Base-by-base conservation (phyloP, 2,888 invertebrate species). In the Netelia fuscicornis region DNA sequence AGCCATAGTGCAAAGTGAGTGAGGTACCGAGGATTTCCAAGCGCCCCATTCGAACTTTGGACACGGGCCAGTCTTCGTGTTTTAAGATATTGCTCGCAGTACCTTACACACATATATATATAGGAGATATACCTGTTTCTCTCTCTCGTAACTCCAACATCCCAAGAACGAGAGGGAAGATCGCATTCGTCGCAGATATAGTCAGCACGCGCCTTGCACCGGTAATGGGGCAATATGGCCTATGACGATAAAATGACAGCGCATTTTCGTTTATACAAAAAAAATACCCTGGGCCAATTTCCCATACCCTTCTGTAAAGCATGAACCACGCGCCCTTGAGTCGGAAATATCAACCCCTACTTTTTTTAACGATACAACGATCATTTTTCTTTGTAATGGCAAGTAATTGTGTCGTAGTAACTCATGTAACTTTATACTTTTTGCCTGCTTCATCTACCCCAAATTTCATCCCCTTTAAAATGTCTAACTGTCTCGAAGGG, bases 41-140 rank as follows among this genome's bases (percentile, higher is more conserved):
- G 85, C 79, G 79, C 64, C 58, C 67, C 76, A 84, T 87, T 84
- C 79, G 80, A 88, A 89, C 88, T 87, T 91, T 91, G 91, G 92
- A 91, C 88, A 85, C 88, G 87, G 89, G 91, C 91, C 92, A 92
- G 92, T 90, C 89, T 75, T 88, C 89, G 89, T 90, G 90, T 91
- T 92, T 92, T 90, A 92, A 92, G 91, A 92, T 92, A 92, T 92
- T 92, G 91, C 92, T 90, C 89, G 89, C 86, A 88, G 88, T 87
- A 88, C 86, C 81, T 56, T 81, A 77, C 72, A 48, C 64, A 2
- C 79, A 84, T 60, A 56, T 52, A 56, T 52, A 13, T 62, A 11
- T 8, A 20, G 8, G 23, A 13, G n/a, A 62, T 25, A 23, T 2
- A 62, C 56, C 44, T 56, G 44, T n/a, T 17, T 8, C 30, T 37